These are phyloP conservation scores for Sisyra terminalis DNA, from an alignment of 2,888 invertebrate genomes.

Conservation along the genomic window DNA sequence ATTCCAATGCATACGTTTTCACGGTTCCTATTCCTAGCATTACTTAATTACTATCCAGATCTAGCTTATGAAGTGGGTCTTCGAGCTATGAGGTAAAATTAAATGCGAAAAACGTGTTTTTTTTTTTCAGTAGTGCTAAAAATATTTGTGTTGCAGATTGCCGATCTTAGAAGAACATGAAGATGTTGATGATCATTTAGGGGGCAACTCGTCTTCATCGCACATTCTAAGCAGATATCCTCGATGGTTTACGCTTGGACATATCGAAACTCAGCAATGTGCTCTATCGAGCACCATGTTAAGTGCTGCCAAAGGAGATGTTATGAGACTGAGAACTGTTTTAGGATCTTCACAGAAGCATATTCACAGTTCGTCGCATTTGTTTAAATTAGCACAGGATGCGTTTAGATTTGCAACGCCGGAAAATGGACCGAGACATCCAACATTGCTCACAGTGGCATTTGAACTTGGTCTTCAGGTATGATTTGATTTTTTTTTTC, in stretches of 20 bases:
- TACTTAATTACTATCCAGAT: slow-evolving; percentile 58
- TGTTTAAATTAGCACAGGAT: slow-evolving; percentile 73
- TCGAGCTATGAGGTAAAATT: slow-evolving; percentile 47
- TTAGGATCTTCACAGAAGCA: slow-evolving; percentile 64
- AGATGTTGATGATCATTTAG: slow-evolving; percentile 41
- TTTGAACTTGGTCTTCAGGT: slow-evolving; percentile 69
- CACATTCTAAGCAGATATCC: slow-evolving; percentile 43
- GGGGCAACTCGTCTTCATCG: slow-evolving; percentile 29
- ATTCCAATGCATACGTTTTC: slow-evolving; percentile 78
- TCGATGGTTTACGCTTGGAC: slow-evolving; percentile 64
- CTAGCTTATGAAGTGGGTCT: slow-evolving; percentile 65
- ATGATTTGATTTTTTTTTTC: slow-evolving; percentile 11
- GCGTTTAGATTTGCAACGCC: slow-evolving; percentile 70
- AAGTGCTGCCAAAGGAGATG: slow-evolving; percentile 54
- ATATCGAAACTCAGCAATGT: slow-evolving; percentile 68
- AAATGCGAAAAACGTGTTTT: not conserved
- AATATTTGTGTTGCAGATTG: slow-evolving; percentile 28
- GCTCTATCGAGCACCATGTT: slow-evolving; percentile 61
- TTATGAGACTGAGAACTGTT: slow-evolving; percentile 51
- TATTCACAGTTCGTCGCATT: slow-evolving; percentile 69
- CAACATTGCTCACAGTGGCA: slow-evolving; percentile 60
- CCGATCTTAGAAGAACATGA: slow-evolving; percentile 59
- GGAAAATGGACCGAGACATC: slow-evolving; percentile 58
- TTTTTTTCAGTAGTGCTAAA: not conserved
- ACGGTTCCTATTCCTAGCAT: slow-evolving; percentile 57